Conservation (phyloP, 1,140 invertebrate species). For the Lucilia sericata region DNA sequence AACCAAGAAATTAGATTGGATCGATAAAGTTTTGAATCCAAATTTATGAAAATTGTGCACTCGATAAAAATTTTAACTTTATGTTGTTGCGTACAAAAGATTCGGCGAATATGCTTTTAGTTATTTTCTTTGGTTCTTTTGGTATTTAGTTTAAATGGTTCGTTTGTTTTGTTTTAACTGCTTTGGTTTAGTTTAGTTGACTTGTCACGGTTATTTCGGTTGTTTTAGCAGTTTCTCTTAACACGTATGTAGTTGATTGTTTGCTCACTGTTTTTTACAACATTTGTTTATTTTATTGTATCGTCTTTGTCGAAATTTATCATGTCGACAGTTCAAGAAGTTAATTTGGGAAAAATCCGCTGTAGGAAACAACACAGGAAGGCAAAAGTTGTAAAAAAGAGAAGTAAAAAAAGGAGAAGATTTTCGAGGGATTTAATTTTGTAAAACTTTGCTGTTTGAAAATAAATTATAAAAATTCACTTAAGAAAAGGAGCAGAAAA, state of each 20-base stretch:
- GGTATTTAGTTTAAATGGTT: background rate
- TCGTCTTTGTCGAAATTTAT: slow-evolving; percentile 31
- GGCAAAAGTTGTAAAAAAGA: background rate
- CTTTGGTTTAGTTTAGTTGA: background rate
- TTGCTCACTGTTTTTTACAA: background rate
- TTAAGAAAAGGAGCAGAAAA: background rate
- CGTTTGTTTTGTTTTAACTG: background rate
- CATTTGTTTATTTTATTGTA: background rate
- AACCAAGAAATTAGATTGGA: too few species aligned
- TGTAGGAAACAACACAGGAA: background rate
- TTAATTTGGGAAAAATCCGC: slow-evolving; percentile 25
- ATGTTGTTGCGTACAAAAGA: too few species aligned
- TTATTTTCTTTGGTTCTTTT: background rate
- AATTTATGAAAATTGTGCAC: too few species aligned
- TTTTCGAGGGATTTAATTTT: background rate
- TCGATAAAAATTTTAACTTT: too few species aligned
- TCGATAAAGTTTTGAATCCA: too few species aligned
- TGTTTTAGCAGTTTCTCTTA: too few species aligned
- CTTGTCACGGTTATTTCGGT: background rate
- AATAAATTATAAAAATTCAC: background rate
- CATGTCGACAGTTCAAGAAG: slow-evolving; percentile 37
- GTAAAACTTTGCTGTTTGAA: background rate
- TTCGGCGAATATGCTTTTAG: too few species aligned
- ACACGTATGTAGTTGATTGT: too few species aligned
- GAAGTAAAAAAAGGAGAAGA: background rate